Base-by-base conservation (phyloP, 2,113 vertebrate species). In the Oostethus manadensis region DNA sequence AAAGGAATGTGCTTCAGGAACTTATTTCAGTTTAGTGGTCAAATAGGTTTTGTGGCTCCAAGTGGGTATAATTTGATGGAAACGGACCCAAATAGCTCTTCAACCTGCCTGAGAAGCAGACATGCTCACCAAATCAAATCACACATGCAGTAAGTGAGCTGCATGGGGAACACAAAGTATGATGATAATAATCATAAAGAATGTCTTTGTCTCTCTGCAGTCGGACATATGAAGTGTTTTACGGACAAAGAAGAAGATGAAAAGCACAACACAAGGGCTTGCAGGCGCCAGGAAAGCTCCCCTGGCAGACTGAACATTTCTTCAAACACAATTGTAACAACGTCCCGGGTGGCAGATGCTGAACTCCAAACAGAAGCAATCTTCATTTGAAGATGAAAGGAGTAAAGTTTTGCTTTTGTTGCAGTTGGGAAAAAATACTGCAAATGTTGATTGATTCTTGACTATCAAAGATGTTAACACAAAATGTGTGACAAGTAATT, bases 281-380 rank as follows among this genome's bases (percentile, higher is more conserved):
- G 46, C 68, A 70, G 49, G 22, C 69, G 54, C 22, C 35, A 10
- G 33, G 38, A 68, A 68, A 65, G 45, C 63, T 83, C 71, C 64
- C 59, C 43, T 64, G 73, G 77, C 55, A 65, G 57, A 51, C 56
- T 47, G 17, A 69, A 61, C 50, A 57, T 33, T 62, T 75, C 68
- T 77, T 70, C 64, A 70, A 58, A 77, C 66, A 74, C 38, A 44
- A 80, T 66, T 8, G 51, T 43, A 21, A 56, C n/a, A 60, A 80
- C 84, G 75, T 88, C 77, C 81, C 76, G 80, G 74, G 64, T 85
- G 81, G 72, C 76, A 75, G 64, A 73, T 63, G 55, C 62, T 64
- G 57, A 22, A 45, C 67, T 80, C 66, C 49, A 66, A 82, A 81
- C 63, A 71, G 71, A 70, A 63, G 69, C 26, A 70, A 85, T 76